A percentile compares a stretch with the other conserved stretches of the same genome.
Conservation (phyloP, 1,140 invertebrate species). For the Frieseomelitta varia region DNA sequence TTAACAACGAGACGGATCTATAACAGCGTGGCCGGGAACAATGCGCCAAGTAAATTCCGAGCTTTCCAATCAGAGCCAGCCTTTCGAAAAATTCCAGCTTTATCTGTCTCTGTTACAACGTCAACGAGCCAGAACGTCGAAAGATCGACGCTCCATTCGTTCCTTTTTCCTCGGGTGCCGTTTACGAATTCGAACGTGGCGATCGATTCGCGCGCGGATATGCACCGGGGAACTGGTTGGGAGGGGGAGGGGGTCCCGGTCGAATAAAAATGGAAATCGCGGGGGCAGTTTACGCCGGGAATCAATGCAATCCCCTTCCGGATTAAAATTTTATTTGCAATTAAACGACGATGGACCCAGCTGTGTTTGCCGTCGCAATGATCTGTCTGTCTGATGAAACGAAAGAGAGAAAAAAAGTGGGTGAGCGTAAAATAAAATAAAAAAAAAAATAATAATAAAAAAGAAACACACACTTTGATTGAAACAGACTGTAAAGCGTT, state of each 20-base stretch:
- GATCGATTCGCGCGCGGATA: slow-evolving; percentile 26
- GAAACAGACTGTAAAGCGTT: neutral
- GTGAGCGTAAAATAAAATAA: neutral
- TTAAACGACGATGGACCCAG: slow-evolving; percentile 20
- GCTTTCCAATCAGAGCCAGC: neutral
- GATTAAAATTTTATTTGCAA: slow-evolving; percentile 50
- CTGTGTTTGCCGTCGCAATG: neutral
- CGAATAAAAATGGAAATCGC: slow-evolving; percentile 47
- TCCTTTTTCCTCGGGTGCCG: neutral
- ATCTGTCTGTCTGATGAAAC: neutral
- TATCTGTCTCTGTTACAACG: neutral
- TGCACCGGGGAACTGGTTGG: neutral
- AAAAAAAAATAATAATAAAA: no score
- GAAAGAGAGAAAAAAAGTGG: neutral
- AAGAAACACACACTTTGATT: neutral
- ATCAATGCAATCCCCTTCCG: slow-evolving; percentile 19
- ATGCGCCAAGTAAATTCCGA: neutral
- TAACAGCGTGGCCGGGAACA: neutral
- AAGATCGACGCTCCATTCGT: neutral
- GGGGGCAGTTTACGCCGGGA: slow-evolving; percentile 37
- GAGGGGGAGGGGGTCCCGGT: neutral
- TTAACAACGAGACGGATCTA: neutral
- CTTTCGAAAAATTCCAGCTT: neutral
- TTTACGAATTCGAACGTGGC: slow-evolving; percentile 2
- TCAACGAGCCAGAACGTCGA: neutral